Base-by-base conservation (phyloP, 2,797 vertebrate genomes). In the Crocodylus rhombifer region DNA sequence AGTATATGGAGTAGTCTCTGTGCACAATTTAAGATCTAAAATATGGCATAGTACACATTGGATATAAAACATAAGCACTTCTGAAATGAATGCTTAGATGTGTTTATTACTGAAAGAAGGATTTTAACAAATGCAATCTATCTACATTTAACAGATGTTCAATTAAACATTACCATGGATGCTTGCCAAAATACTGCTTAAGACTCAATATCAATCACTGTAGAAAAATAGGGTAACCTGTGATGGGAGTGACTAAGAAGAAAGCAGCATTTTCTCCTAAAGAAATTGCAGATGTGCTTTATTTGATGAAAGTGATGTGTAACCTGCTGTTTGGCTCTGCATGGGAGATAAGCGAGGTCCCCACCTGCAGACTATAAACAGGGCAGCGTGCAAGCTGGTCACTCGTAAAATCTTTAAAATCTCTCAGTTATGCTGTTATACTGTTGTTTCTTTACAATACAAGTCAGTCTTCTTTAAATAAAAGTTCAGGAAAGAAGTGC, bases 61-160 rank as follows among this genome's bases (percentile, higher is more conserved):
- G 75, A 76, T 30, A 85, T 75, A 76, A 73, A 10, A 5, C 80
- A 64, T 14, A 58, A 62, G 69, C 17, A 74, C 20, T 86, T 82
- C 30, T 14, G 26, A 92, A 79, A 23, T 82, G 69, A 78, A 77
- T 17, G 25, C 28, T 95, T 87, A 87, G 73, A 85, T 73, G 14
- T 58, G 86, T 76, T 87, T 93, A 55, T 86, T 94, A 85, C 58
- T 85, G 75, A 87, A 80, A 91, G 86, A 86, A 90, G 7, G 76
- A 30, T 80, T 91, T 87, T 88, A 94, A 86, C 67, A 75, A 92
- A 51, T 79, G 87, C 23, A 51, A 51, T 51, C 42, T 93, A 78
- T 88, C 86, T 89, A 78, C 51, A 87, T 84, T 81, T 90, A 63
- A 55, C 83, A 96, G 80, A 84, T 86, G 71, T 83, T 95, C 91